Base-by-base conservation (phyloP, 2,888 invertebrate species). In the Nasonovia ribisnigri region DNA sequence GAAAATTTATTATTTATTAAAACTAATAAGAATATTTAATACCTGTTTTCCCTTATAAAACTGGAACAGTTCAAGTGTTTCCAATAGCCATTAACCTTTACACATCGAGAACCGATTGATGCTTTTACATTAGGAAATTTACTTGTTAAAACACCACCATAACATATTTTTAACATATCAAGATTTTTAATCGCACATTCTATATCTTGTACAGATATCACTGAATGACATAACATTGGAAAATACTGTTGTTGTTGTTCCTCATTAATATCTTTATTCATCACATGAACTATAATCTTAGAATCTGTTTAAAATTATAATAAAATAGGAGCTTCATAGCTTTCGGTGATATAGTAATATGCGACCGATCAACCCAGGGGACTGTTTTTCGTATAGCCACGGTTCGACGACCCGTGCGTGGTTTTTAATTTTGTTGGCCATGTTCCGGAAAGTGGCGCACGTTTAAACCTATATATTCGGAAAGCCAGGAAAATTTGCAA, bases 51-150 rank as follows among this genome's bases (percentile, higher is more conserved):
- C 16, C 16, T n/a, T 84, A 42, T 36, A 16, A 84, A 84, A 36
- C 36, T 84, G 20, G 77, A 84, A 84, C 84, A 84, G 42, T 84
- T 84, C 24, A 42, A 84, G 24, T 84, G 84, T 84, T 84, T 84
- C 84, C 84, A 84, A 42, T 84, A 84, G 16, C 84, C 84, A 84
- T 84, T 84, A 84, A 84, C 42, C 36, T 84, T 84, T 84, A 16
- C 36, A 84, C 42, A 84, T 42, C 42, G 84, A 84, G 16, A 84
- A 42, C 42, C 5, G 42, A 84, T 36, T 84, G 84, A 84, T 36
- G 84, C 16, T 36, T n/a, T 84, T 36, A 84, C 84, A 42, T 42
- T 84, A 6, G 84, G 84, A 84, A 36, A 84, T 84, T 84, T 84
- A 84, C 84, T 84, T 36, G 24, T 42, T 84, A 84, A 20, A 84